Conservation (phyloP, 2,888 invertebrate genomes). For the Eupithecia subumbrata region DNA sequence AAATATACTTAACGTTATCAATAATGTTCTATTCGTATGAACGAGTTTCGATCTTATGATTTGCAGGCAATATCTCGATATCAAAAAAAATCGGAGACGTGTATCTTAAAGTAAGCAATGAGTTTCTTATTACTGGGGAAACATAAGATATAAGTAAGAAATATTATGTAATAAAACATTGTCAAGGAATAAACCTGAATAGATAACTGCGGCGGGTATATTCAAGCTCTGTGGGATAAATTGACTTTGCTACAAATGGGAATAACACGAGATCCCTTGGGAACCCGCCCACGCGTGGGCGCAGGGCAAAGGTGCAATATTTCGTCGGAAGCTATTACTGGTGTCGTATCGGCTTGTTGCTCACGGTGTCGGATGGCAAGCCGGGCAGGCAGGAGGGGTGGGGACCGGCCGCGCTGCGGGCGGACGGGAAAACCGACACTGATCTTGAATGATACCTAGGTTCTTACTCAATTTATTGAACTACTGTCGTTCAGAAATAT, state of each 20-base stretch:
- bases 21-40: too few species aligned
- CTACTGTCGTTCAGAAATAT: too few species aligned
- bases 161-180: too few species aligned
- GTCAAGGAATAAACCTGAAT: background rate
- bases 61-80: too few species aligned
- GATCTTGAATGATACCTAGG: background rate
- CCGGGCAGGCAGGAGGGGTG: conserved; percentile 15
- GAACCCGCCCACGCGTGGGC: conserved; percentile 54
- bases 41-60: too few species aligned
- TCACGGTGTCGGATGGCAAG: conserved; percentile 50
- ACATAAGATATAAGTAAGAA: too few species aligned
- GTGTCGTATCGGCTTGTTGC: conserved; percentile 62
- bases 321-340: conserved; percentile 56
- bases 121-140: too few species aligned
- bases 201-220: background rate
- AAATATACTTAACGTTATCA: too few species aligned
- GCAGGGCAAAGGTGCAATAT: conserved; percentile 47
- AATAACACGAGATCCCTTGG: conserved; percentile 1
- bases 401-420: conserved; percentile 7
- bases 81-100: too few species aligned
- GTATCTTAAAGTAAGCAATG: too few species aligned
- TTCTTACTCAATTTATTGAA: too few species aligned
- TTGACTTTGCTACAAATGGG: background rate
- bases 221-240: background rate
- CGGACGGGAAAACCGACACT: background rate